These are phyloP conservation scores for Byasa hedistus DNA, from an alignment of 2,888 invertebrate genomes.

Conservation along the genomic window DNA sequence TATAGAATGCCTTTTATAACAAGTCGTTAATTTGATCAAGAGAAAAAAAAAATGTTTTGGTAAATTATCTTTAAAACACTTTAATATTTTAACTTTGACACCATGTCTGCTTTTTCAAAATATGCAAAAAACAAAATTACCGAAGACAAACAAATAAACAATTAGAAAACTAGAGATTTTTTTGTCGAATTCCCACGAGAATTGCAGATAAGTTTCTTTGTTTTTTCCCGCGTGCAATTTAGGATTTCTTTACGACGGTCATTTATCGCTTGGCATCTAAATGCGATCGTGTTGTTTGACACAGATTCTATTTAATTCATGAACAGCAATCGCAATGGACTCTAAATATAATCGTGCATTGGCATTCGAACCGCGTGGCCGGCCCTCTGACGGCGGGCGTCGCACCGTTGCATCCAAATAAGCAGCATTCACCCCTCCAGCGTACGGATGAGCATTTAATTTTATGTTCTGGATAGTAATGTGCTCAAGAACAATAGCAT, in stretches of 20 bases:
- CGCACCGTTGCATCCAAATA: conserved; percentile 65
- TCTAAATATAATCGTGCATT: conserved; percentile 70
- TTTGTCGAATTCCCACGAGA: neutral
- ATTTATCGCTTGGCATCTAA: conserved; percentile 6
- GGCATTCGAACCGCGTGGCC: conserved; percentile 57
- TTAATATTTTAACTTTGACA: too few species aligned
- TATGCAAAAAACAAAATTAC: too few species aligned
- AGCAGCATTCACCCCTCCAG: conserved; percentile 57
- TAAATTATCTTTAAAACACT: too few species aligned
- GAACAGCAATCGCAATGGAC: conserved; percentile 58
- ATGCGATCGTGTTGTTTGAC: conserved; percentile 43
- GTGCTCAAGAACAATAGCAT: conserved; percentile 51
- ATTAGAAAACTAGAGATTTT: too few species aligned
- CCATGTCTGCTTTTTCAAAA: too few species aligned
- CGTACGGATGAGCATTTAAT: conserved; percentile 70
- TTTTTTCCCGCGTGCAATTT: conserved; percentile 4
- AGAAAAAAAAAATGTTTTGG: too few species aligned
- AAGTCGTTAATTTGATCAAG: too few species aligned
- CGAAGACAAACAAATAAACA: too few species aligned
- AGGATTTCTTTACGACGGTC: conserved; percentile 1
- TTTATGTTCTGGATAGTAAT: conserved; percentile 54
- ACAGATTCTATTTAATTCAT: conserved; percentile 63
- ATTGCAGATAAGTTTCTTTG: neutral
- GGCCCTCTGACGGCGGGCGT: conserved; percentile 50
- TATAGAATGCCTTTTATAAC: too few species aligned